Conservation (phyloP, 2,888 invertebrate species). For the Linyphia triangularis region DNA sequence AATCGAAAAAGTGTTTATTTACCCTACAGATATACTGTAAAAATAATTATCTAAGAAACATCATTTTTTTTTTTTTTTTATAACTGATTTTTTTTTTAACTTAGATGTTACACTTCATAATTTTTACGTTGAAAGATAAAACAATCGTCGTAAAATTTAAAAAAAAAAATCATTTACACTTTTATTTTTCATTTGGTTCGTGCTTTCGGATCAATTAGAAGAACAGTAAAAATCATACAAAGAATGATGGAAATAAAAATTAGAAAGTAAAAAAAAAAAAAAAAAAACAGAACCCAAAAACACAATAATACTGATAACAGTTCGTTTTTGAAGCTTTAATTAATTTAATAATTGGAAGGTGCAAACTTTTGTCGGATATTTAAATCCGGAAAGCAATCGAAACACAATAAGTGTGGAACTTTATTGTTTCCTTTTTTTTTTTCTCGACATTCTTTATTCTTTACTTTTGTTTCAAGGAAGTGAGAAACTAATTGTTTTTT, state of each 20-base stretch:
- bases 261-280: not conserved
- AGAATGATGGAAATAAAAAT: conserved; percentile 17
- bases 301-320: conserved; percentile 54
- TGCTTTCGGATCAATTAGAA: conserved; percentile 37
- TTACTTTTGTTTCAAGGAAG: conserved; percentile 29
- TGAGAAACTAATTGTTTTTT: conserved; percentile 61
- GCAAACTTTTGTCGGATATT: conserved; percentile 26
- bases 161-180: not conserved
- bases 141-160: not conserved
- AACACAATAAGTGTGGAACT: conserved; percentile 49
- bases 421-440: not conserved
- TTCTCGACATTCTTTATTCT: not conserved
- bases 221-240: conserved; percentile 55
- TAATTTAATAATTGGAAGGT: conserved; percentile 60
- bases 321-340: conserved; percentile 59
- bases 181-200: not conserved
- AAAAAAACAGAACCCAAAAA: not conserved
- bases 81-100: too few relatives aligned
- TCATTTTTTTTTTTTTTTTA: too few relatives aligned
- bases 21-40: too few relatives aligned
- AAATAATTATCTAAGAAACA: too few relatives aligned
- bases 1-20: too few relatives aligned
- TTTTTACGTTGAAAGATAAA: not conserved
- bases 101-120: too few relatives aligned
- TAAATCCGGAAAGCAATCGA: conserved; percentile 52